Conservation (phyloP, 1,140 invertebrate species). For the Adelges cooleyi region DNA sequence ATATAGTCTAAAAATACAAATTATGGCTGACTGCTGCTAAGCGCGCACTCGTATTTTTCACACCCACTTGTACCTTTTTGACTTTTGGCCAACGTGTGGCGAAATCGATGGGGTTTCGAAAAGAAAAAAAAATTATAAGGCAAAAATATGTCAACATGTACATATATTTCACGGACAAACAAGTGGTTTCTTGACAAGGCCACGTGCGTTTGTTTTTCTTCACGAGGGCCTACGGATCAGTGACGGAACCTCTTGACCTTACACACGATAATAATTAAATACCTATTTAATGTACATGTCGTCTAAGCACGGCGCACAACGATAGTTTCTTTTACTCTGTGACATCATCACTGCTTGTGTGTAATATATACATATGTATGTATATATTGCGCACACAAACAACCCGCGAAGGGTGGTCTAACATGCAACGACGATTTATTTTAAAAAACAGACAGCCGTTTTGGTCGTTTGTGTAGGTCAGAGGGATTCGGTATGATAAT, state of each 20-base stretch:
- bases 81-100: constrained; percentile 18
- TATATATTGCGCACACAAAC: no score
- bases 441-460: background rate
- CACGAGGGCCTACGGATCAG: constrained; percentile 1
- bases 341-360: no score
- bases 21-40: no score
- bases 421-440: no score
- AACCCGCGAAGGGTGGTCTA: no score
- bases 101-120: background rate
- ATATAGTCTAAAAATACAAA: no score
- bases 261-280: constrained; percentile 12
- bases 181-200: constrained; percentile 14
- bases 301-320: background rate
- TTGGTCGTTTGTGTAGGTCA: background rate
- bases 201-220: constrained; percentile 17
- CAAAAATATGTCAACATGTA: constrained; percentile 7
- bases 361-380: no score
- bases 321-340: background rate
- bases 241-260: constrained; percentile 16
- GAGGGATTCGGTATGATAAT: no score
- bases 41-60: background rate
- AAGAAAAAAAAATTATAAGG: background rate
- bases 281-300: background rate
- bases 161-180: background rate
- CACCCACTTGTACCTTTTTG: constrained; percentile 26